Evolutionary conservation across 2,888 invertebrate species (phyloP).

Genomic region (Eupithecia centaureata): DNA sequence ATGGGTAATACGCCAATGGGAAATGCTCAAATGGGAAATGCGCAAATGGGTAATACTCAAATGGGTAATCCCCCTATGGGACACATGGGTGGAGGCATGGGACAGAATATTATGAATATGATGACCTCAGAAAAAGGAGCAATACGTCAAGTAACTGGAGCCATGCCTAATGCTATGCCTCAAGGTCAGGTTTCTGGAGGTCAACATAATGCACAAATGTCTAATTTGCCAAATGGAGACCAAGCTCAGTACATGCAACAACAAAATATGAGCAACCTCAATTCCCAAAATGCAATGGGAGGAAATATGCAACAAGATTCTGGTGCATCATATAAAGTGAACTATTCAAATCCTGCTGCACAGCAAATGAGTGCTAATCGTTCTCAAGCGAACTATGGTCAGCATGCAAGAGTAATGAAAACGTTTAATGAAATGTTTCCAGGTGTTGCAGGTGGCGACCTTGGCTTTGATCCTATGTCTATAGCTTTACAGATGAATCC

Average conservation of each 20-base stretch:
- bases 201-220: constrained; percentile 38
- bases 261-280: constrained; percentile 21
- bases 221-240: constrained; percentile 33
- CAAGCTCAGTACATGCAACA: constrained; percentile 48
- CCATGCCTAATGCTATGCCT: constrained; percentile 50
- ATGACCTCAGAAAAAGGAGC: constrained; percentile 50
- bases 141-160: constrained; percentile 30
- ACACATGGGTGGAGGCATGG: constrained; percentile 59
- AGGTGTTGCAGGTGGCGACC: constrained; percentile 66
- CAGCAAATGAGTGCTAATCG: constrained; percentile 39
- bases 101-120: constrained; percentile 69
- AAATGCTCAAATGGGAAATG: constrained; percentile 31
- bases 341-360: constrained; percentile 40
- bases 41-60: constrained; percentile 27
- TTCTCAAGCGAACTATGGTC: constrained; percentile 49
- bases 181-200: constrained; percentile 46
- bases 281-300: constrained; percentile 21
- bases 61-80: constrained; percentile 25
- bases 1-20: constrained; percentile 24
- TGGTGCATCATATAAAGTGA: constrained; percentile 25
- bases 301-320: constrained; percentile 42
- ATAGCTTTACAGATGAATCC: constrained; percentile 80
- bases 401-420: constrained; percentile 62
- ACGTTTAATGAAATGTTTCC: constrained; percentile 78
- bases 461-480: constrained; percentile 77